Evolutionary conservation across 1,140 invertebrate genomes (phyloP), one percentile per base, ranked within the genome.

Genomic region (Drosophila eugracilis): DNA sequence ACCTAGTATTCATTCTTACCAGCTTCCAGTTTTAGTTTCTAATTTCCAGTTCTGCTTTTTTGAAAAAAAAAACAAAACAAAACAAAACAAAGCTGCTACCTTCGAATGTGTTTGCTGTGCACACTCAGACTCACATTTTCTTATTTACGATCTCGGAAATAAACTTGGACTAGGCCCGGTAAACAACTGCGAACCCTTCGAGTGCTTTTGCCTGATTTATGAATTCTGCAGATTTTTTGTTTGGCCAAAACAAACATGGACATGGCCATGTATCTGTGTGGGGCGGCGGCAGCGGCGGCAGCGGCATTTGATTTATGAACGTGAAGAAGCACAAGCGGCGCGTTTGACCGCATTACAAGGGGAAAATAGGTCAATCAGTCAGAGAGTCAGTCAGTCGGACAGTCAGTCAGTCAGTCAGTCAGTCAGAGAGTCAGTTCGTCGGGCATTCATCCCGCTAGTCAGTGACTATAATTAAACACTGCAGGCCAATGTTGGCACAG

Each of bases 401-500:
- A 9, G 22, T 39, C n/a, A 44, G 26, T 55, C 32, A 22, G 52
- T 41, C 22, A 26, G 30, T 10, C 21, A 42, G 70, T 54, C n/a
- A 6, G 24, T 14, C 34, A 14, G 36, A n/a, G 7, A 24, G 37
- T 30, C 41, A 39, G 58, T 32, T 22, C 21, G 37, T 44, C 19
- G 24, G 21, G 9, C 28, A 12, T 17, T 50, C 44, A 24, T n/a
- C 26, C 37, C 22, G 10, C 19, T 14, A 28, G 28, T 26, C 55
- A 48, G 34, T 60, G 55, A 49, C 73, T 67, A 76, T 81, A 81
- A 81, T 81, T 81, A 81, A 81, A 80, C 72, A 81, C 54, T 73
- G 66, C 54, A 48, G 57, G 49, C 48, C 70, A 26, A 44, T 54
- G 62, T 28, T 66, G 54, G 76, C 62, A 74, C 63, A 79, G 47